Conservation (phyloP, 2,113 vertebrate genomes). For the Nycticorax nycticorax region DNA sequence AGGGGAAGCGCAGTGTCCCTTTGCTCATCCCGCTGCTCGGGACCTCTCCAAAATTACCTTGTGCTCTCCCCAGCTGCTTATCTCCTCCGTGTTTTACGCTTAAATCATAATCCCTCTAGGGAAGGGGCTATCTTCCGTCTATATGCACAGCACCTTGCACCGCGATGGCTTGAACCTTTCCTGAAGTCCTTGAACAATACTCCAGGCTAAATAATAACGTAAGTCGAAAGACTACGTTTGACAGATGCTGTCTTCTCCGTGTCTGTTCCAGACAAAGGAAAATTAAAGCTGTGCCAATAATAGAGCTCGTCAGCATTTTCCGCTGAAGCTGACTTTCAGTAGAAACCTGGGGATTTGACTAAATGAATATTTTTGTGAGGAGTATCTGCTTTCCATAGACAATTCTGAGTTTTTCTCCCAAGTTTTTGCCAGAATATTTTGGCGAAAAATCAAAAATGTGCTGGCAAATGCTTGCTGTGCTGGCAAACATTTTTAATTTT, state of each 20-base stretch:
- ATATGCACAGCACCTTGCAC: background rate
- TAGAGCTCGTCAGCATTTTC: conserved; percentile 60
- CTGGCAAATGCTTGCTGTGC: conserved; percentile 35
- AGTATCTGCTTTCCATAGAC: conserved; percentile 59
- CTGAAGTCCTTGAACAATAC: background rate
- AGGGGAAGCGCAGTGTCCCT: background rate
- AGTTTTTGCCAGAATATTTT: conserved; percentile 46
- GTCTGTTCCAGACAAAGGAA: conserved; percentile 62
- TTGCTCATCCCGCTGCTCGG: background rate
- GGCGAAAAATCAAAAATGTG: conserved; percentile 43
- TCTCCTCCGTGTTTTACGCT: background rate
- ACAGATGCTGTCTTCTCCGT: conserved; percentile 51
- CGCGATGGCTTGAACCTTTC: background rate
- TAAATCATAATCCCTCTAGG: background rate
- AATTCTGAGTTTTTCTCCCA: conserved; percentile 26
- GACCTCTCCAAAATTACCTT: background rate
- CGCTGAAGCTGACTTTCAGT: conserved; percentile 37
- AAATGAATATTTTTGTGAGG: conserved; percentile 59
- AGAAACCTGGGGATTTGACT: conserved; percentile 60
- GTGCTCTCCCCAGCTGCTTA: conserved; percentile 11
- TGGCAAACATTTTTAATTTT: conserved; percentile 33
- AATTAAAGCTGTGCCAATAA: conserved; percentile 54
- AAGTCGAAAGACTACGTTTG: background rate
- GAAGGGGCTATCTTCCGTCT: background rate
- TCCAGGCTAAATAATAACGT: conserved; percentile 10